phyloP scores from a whole-genome alignment of 2,797 vertebrate genomes.

The Garrulus glandarius region DNA sequence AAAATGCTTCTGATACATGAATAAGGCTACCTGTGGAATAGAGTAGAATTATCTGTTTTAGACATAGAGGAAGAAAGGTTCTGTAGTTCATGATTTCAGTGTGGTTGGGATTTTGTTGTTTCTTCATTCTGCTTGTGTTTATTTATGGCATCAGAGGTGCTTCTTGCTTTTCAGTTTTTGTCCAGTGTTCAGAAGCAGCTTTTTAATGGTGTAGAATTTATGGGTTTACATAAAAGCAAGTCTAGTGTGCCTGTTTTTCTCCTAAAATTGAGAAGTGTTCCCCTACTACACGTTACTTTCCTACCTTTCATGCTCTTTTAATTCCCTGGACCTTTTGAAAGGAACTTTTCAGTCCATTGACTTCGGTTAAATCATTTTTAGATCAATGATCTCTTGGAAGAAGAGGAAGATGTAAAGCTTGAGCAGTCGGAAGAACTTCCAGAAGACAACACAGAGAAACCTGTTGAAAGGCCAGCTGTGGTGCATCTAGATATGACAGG shows the following conservation, averaged over 20 bases:
- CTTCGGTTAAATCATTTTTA: slow-evolving; percentile 8
- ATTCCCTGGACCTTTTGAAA: not conserved
- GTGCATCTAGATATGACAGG: slow-evolving; percentile 74
- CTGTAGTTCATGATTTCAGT: not conserved
- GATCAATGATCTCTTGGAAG: slow-evolving; percentile 81
- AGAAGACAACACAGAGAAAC: slow-evolving; percentile 84
- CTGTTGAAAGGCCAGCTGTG: slow-evolving; percentile 68
- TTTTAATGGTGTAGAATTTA: not conserved
- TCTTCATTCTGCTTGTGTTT: not conserved
- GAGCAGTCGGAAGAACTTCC: slow-evolving; percentile 92
- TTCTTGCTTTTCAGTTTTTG: not conserved
- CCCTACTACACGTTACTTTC: not conserved
- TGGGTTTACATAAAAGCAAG: not conserved
- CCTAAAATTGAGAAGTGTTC: not conserved
- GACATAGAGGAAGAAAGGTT: not conserved
- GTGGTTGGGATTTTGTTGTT: not conserved
- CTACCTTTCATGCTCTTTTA: not conserved
- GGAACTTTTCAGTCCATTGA: not conserved
- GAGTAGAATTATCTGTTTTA: not conserved
- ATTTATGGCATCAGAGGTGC: not conserved
- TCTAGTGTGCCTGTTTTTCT: not conserved
- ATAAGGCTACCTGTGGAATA: not conserved
- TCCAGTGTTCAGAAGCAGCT: not conserved
- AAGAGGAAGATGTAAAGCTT: slow-evolving; percentile 90
- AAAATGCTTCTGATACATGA: not conserved